Evolutionary conservation across 1,140 invertebrate genomes (phyloP).

Genomic region (Dinoponera quadriceps): DNA sequence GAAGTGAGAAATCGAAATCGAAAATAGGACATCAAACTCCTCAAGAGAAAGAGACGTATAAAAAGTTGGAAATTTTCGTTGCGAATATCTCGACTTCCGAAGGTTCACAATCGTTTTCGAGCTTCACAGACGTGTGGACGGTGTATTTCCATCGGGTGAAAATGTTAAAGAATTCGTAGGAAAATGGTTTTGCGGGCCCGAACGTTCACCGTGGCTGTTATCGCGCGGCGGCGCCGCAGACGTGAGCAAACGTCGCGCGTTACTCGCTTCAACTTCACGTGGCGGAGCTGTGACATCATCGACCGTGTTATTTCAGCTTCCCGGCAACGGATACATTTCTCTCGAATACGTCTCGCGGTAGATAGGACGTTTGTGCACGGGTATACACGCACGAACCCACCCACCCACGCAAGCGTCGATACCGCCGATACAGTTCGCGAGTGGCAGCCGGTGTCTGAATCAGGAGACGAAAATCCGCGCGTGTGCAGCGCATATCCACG

Average conservation of each 20-base stretch:
- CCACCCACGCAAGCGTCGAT: not conserved
- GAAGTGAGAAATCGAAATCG: too few species aligned
- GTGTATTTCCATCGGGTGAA: too few species aligned
- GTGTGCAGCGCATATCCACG: constrained; percentile 5
- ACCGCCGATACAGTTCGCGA: not conserved
- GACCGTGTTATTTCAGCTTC: constrained; percentile 68
- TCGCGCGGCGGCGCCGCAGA: constrained; percentile 48
- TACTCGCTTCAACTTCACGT: constrained; percentile 17
- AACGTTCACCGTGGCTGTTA: constrained; percentile 49
- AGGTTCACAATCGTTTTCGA: too few species aligned
- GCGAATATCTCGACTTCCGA: too few species aligned
- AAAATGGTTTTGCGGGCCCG: too few species aligned
- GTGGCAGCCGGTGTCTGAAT: not conserved
- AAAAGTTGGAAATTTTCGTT: too few species aligned
- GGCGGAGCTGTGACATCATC: constrained; percentile 65
- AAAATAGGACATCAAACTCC: too few species aligned
- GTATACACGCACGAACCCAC: constrained; percentile 33
- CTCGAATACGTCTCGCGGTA: constrained; percentile 36
- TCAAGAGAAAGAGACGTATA: constrained; percentile 23
- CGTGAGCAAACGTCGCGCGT: constrained; percentile 62
- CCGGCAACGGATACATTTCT: constrained; percentile 37
- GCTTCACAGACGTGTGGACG: too few species aligned
- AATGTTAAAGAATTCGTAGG: too few species aligned
- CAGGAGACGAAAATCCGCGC: constrained; percentile 31
- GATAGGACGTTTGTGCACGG: constrained; percentile 55